phyloP scores from a whole-genome alignment of 1,140 invertebrate genomes.

The Macrotrachela quadricornifera region DNA sequence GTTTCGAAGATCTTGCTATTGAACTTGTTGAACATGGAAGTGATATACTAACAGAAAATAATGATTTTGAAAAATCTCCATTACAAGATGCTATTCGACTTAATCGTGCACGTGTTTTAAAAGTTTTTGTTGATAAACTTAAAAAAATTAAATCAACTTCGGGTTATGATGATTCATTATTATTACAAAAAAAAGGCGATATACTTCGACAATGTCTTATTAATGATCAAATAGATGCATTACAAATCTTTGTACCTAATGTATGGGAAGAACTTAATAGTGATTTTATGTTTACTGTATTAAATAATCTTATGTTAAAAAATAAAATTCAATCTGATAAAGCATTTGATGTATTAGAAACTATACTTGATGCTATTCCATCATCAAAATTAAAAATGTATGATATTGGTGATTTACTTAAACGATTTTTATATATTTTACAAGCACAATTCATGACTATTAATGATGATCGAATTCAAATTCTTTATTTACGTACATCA shows the following conservation, averaged over 20 bases:
- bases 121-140: neutral
- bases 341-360: neutral
- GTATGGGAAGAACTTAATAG: constrained; percentile 2
- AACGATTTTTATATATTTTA: constrained; percentile 1
- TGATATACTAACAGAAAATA: neutral
- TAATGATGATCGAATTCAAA: constrained; percentile 2
- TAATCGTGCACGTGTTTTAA: neutral
- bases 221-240: constrained; percentile 1
- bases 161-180: constrained; percentile 2
- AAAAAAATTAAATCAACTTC: neutral
- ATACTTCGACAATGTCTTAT: constrained; percentile 4
- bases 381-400: neutral
- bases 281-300: constrained; percentile 2
- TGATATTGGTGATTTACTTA: neutral
- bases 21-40: neutral
- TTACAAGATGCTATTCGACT: constrained; percentile 5
- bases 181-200: constrained; percentile 3
- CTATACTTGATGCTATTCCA: neutral
- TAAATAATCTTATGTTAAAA: constrained; percentile 5
- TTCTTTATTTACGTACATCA: neutral
- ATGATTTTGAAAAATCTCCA: constrained; percentile 4
- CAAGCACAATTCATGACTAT: constrained; percentile 2
- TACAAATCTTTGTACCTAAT: constrained; percentile 4
- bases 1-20: neutral
- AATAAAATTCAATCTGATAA: constrained; percentile 1